Evolutionary conservation across 2,797 vertebrate genomes (phyloP).

Genomic region (Coregonus ussuriensis): DNA sequence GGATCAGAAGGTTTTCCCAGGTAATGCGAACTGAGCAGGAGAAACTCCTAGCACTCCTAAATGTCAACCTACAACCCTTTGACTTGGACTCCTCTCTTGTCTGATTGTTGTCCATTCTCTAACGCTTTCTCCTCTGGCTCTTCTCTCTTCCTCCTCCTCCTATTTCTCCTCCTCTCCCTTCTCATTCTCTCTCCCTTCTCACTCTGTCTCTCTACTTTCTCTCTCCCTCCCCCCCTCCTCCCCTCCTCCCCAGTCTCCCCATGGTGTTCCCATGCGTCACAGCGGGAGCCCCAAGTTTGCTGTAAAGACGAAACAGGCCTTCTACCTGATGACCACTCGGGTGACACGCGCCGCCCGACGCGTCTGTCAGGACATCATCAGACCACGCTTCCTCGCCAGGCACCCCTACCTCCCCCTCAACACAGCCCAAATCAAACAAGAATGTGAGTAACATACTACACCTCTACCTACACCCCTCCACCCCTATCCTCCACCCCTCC

Average conservation of each 20-base stretch:
- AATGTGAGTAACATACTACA: constrained; percentile 80
- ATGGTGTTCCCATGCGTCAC: constrained; percentile 86
- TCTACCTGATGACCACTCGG: constrained; percentile 91
- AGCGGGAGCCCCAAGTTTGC: constrained; percentile 95
- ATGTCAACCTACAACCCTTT: too few relatives aligned
- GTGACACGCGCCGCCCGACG: constrained; percentile 89
- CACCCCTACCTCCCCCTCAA: constrained; percentile 95
- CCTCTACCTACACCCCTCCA: too few relatives aligned
- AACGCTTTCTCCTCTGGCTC: too few relatives aligned
- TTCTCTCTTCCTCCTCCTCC: too few relatives aligned
- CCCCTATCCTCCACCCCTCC: too few relatives aligned
- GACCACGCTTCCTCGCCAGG: constrained; percentile 85
- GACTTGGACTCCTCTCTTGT: too few relatives aligned
- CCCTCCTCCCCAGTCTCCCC: constrained; percentile 82
- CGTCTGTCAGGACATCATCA: constrained; percentile 91
- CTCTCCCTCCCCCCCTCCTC: not conserved
- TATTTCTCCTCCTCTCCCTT: too few relatives aligned
- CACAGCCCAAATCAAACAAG: constrained; percentile 93
- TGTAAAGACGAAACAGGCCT: constrained; percentile 96
- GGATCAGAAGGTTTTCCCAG: too few relatives aligned
- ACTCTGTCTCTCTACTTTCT: not conserved
- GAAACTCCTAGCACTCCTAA: too few relatives aligned
- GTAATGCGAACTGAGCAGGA: too few relatives aligned
- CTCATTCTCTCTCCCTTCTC: too few relatives aligned
- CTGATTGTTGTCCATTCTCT: too few relatives aligned